Percentiles rank a stretch among this genome's conserved stretches.
These are phyloP conservation scores for Clarias pachynema DNA, from an alignment of 2,797 vertebrate genomes.

Conservation along the genomic window DNA sequence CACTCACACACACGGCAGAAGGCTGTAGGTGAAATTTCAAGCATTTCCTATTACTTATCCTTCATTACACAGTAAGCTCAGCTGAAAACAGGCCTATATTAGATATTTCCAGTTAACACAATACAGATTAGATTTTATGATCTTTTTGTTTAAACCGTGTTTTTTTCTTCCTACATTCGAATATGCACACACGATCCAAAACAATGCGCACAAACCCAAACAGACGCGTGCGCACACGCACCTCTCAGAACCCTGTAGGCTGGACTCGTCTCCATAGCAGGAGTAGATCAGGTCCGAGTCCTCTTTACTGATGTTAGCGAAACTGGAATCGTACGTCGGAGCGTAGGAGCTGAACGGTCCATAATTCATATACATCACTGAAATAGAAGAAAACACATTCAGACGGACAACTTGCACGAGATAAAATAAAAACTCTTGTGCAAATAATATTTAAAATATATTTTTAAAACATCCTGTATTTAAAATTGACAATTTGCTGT, in stretches of 20 bases:
- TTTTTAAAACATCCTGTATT: too few species aligned
- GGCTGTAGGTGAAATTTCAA: not conserved
- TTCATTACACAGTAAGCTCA: not conserved
- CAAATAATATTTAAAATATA: too few species aligned
- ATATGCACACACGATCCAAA: not conserved
- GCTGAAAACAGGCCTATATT: not conserved
- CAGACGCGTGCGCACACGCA: constrained; percentile 75
- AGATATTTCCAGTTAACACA: not conserved
- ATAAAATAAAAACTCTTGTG: too few species aligned
- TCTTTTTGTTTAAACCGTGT: not conserved
- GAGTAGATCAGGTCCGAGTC: constrained; percentile 93
- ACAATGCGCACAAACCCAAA: constrained; percentile 66
- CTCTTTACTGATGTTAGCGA: constrained; percentile 94
- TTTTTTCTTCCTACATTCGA: not conserved
- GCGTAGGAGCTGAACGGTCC: constrained; percentile 94
- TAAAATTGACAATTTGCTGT: too few species aligned
- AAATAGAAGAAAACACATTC: not conserved
- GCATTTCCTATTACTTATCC: not conserved
- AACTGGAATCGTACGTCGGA: constrained; percentile 93
- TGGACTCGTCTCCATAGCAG: constrained; percentile 88
- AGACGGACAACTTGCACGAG: not conserved
- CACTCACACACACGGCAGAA: not conserved
- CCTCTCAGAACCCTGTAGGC: constrained; percentile 84
- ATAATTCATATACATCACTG: constrained; percentile 95
- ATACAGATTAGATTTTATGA: not conserved